Evolutionary conservation across 1,140 invertebrate genomes (phyloP).

Genomic region (Cydia fagiglandana): DNA sequence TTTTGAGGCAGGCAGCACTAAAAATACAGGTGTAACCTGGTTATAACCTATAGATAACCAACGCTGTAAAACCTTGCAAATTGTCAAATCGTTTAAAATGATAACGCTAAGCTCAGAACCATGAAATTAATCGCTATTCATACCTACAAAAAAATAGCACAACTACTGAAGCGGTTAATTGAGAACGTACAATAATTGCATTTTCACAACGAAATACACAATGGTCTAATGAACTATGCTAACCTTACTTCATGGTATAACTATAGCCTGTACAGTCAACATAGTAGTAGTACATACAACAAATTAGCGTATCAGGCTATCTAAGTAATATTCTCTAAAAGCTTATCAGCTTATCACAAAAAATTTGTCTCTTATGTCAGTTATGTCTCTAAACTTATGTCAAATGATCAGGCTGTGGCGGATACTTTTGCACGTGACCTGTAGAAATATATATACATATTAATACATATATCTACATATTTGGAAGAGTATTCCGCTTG

Average conservation of each 20-base stretch:
- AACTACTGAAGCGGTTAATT: slow-evolving; percentile 73
- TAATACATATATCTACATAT: too few relatives aligned
- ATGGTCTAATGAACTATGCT: too few relatives aligned
- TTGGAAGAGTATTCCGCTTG: background rate
- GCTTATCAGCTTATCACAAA: too few relatives aligned
- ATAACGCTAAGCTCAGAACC: slow-evolving; percentile 59
- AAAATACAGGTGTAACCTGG: background rate
- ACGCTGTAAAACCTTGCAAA: slow-evolving; percentile 37
- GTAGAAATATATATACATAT: too few relatives aligned
- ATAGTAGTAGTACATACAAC: too few relatives aligned
- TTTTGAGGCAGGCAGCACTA: background rate
- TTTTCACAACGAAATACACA: slow-evolving; percentile 55
- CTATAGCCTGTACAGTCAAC: slow-evolving; percentile 44
- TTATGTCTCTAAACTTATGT: too few relatives aligned
- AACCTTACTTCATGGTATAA: slow-evolving; percentile 65
- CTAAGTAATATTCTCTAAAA: too few relatives aligned
- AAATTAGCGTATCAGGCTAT: too few relatives aligned
- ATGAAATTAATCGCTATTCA: slow-evolving; percentile 64
- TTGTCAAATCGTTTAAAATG: slow-evolving; percentile 53
- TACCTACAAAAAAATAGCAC: slow-evolving; percentile 72
- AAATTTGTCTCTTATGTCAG: too few relatives aligned
- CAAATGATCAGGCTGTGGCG: too few relatives aligned
- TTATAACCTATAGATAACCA: too few relatives aligned
- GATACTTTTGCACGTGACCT: too few relatives aligned
- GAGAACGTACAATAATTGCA: slow-evolving; percentile 68